These are phyloP conservation scores for Micrastur ruficollis DNA, from an alignment of 2,797 vertebrate species.

Conservation along the genomic window DNA sequence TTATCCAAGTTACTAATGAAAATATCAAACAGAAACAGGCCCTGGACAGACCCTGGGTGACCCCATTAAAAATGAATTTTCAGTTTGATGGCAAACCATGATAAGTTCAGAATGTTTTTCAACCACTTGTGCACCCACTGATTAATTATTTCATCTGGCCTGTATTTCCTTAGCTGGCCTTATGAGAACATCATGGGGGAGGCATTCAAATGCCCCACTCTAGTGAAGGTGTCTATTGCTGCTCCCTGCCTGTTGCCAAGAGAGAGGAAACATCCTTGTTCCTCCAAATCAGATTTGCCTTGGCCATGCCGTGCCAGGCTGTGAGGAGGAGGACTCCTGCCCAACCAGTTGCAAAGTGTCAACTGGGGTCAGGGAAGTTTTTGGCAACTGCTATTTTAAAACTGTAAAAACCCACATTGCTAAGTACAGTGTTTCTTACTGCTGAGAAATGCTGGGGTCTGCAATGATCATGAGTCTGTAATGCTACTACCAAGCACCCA, in stretches of 20 bases:
- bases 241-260: background rate
- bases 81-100: background rate
- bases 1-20: slow-evolving; percentile 21
- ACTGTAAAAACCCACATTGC: rapidly evolving
- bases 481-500: background rate
- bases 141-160: background rate
- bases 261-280: background rate
- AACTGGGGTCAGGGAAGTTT: background rate
- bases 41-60: background rate
- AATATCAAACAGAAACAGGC: slow-evolving; percentile 41
- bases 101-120: slow-evolving; percentile 5
- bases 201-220: background rate
- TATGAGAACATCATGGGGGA: background rate
- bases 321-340: background rate
- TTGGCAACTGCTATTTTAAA: background rate
- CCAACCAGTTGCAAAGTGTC: background rate
- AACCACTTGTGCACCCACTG: background rate
- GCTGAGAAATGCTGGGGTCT: background rate
- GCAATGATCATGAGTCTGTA: background rate
- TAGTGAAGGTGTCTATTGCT: background rate
- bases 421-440: background rate
- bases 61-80: slow-evolving; percentile 15
- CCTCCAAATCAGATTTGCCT: background rate
- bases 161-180: background rate
- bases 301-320: background rate